Percentiles rank a stretch among this genome's conserved stretches.
phyloP scores from a whole-genome alignment of 2,113 vertebrate genomes.

The Apodemus speciosus region DNA sequence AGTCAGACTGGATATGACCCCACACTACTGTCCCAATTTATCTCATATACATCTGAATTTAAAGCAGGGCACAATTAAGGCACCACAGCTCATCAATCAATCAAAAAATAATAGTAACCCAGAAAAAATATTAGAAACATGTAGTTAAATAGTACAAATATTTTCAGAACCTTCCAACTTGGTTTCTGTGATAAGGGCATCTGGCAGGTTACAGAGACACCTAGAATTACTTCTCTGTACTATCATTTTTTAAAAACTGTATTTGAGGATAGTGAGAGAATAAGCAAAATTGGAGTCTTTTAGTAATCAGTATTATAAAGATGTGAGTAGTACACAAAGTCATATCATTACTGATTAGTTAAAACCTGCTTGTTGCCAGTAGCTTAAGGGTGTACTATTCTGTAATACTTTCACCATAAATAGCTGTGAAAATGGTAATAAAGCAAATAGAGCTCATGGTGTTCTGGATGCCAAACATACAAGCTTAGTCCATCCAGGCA shows the following conservation, averaged over 20 bases:
- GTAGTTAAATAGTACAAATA: not conserved
- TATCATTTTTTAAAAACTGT: not conserved
- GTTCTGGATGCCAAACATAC: slow-evolving; percentile 38
- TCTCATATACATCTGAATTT: slow-evolving; percentile 19
- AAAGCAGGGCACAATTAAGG: not conserved
- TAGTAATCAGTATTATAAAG: slow-evolving; percentile 45
- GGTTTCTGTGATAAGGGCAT: not conserved
- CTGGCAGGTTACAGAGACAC: not conserved
- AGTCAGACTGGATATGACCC: not conserved
- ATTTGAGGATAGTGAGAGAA: slow-evolving; percentile 29
- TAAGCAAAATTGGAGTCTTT: not conserved
- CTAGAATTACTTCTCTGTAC: not conserved
- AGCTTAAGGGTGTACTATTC: not conserved
- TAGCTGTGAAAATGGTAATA: slow-evolving; percentile 44
- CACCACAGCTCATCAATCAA: not conserved
- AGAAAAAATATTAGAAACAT: not conserved
- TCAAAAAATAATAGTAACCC: slow-evolving; percentile 32
- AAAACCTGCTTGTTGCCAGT: slow-evolving; percentile 42
- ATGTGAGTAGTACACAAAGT: slow-evolving; percentile 4
- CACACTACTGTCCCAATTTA: not conserved
- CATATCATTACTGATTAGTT: not conserved
- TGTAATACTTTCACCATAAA: slow-evolving; percentile 34
- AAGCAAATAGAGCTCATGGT: slow-evolving; percentile 34
- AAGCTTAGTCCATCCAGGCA: slow-evolving; percentile 16
- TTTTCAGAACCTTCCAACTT: not conserved